These are phyloP conservation scores for Scyliorhinus canicula DNA, from an alignment of 2,797 vertebrate genomes.

Conservation along the genomic window DNA sequence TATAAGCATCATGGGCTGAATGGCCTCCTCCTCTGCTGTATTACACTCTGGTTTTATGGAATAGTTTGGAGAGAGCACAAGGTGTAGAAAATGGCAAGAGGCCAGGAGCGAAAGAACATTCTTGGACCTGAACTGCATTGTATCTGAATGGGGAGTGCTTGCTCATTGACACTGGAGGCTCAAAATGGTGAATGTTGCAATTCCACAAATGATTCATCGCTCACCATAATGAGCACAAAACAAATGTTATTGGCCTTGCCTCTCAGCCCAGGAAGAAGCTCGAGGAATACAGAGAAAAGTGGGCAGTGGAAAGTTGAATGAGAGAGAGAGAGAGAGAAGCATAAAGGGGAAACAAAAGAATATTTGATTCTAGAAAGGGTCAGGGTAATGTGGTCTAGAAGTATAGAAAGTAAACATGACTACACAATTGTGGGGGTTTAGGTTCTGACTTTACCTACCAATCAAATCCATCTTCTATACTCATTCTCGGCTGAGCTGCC, in stretches of 20 bases:
- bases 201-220: not conserved
- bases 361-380: not conserved
- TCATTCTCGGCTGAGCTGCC: not conserved
- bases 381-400: not conserved
- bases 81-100: not conserved
- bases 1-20: not conserved
- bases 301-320: not conserved
- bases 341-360: not conserved
- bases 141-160: not conserved
- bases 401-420: not conserved
- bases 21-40: not conserved
- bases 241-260: too few species aligned
- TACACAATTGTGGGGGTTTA: not conserved
- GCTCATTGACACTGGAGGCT: not conserved
- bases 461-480: not conserved
- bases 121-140: not conserved
- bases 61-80: not conserved
- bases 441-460: not conserved
- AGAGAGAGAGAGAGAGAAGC: not conserved
- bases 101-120: not conserved
- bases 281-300: not conserved
- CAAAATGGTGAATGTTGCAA: not conserved
- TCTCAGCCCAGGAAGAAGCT: not conserved
- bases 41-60: not conserved
- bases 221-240: not conserved